Evolutionary conservation across 2,797 vertebrate genomes (phyloP).

Genomic region (Anniella stebbinsi): DNA sequence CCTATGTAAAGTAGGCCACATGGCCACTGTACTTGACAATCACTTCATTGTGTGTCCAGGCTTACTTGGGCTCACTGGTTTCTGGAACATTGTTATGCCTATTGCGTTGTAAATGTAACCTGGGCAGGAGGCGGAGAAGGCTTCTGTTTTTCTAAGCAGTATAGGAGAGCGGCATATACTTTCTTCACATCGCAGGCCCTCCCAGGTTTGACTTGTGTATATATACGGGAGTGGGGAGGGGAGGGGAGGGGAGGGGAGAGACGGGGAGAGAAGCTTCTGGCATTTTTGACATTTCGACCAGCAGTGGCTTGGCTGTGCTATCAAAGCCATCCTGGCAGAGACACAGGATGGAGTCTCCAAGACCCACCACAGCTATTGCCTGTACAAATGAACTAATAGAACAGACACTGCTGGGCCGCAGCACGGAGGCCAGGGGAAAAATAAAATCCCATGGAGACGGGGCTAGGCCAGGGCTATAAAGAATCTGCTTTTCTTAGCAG

Average conservation of each 20-base stretch:
- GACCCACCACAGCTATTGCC: constrained; percentile 81
- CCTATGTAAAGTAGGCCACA: too few relatives aligned
- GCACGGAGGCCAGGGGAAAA: constrained; percentile 69
- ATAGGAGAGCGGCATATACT: constrained; percentile 49
- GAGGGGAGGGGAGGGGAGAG: constrained; percentile 60
- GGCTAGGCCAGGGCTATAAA: constrained; percentile 65
- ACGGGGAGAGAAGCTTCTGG: constrained; percentile 71
- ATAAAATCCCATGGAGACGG: constrained; percentile 74
- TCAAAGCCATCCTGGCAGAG: constrained; percentile 79
- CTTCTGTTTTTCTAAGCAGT: constrained; percentile 57
- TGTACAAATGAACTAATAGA: constrained; percentile 76
- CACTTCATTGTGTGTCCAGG: background rate
- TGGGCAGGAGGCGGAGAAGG: background rate
- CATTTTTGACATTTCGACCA: constrained; percentile 78
- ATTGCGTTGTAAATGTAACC: constrained; percentile 34
- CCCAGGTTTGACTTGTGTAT: constrained; percentile 67
- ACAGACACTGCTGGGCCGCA: constrained; percentile 75
- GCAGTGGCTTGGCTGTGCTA: constrained; percentile 80
- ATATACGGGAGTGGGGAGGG: constrained; percentile 46
- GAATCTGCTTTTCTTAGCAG: constrained; percentile 84
- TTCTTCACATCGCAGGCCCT: constrained; percentile 64
- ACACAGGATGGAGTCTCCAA: constrained; percentile 68
- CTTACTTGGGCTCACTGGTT: background rate
- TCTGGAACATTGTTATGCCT: constrained; percentile 8
- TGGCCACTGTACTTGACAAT: background rate